Evolutionary conservation across 2,797 vertebrate genomes (phyloP).

Genomic region (Cyprinella venusta): DNA sequence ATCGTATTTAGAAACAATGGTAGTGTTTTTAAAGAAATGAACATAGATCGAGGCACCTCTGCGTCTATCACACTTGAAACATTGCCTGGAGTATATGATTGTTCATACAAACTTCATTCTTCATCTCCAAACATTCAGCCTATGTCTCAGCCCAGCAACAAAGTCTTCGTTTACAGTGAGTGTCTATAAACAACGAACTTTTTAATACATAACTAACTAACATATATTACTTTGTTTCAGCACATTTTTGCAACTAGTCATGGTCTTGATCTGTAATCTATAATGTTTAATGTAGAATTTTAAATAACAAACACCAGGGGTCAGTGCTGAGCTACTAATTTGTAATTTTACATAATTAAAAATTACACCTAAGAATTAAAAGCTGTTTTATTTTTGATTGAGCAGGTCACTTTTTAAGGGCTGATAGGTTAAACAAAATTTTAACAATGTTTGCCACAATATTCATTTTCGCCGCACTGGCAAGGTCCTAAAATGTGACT

Average conservation of each 20-base stretch:
- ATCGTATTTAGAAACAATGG: constrained; percentile 28
- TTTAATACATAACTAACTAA: neutral
- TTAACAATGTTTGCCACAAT: neutral
- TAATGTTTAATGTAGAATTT: neutral
- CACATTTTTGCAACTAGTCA: neutral
- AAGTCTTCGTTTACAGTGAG: constrained; percentile 54
- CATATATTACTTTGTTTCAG: neutral
- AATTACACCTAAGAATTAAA: neutral
- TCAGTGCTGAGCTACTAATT: neutral
- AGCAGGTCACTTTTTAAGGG: neutral
- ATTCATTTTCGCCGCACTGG: neutral
- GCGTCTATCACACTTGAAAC: neutral
- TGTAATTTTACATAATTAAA: neutral
- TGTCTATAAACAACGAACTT: neutral
- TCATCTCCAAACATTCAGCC: neutral
- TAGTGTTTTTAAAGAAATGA: accelerated
- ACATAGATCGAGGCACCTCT: accelerated
- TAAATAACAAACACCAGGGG: constrained; percentile 4
- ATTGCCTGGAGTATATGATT: constrained; percentile 50
- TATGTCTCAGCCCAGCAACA: constrained; percentile 47
- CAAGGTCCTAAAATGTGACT: neutral
- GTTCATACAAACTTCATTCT: constrained; percentile 12
- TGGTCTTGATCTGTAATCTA: neutral
- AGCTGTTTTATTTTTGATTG: neutral
- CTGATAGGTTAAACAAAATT: neutral